Evolutionary conservation across 1,140 invertebrate genomes (phyloP).

Genomic region (Antheraea mylitta): DNA sequence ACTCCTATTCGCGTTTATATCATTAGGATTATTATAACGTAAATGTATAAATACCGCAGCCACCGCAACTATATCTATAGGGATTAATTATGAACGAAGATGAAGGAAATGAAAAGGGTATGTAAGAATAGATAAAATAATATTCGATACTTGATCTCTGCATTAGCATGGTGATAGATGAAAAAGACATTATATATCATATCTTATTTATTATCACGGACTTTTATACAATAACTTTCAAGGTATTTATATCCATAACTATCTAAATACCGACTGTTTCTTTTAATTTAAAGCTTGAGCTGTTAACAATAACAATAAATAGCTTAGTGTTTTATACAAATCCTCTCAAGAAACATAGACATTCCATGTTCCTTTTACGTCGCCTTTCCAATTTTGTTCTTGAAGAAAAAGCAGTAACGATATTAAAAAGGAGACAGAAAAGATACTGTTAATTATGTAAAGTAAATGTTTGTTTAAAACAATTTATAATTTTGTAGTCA

Average conservation of each 20-base stretch:
- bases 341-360: background rate
- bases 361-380: background rate
- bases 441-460: background rate
- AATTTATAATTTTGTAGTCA: background rate
- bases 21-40: too few species aligned
- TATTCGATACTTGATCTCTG: background rate
- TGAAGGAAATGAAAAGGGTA: too few species aligned
- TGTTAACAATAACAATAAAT: slow-evolving; percentile 11
- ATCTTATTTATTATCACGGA: slow-evolving; percentile 3
- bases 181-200: background rate
- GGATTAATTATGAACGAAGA: too few species aligned
- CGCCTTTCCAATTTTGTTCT: background rate
- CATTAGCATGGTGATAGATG: background rate
- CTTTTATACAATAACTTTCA: slow-evolving; percentile 1
- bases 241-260: slow-evolving; percentile 3
- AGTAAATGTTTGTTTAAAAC: background rate
- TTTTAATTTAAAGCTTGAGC: slow-evolving; percentile 9
- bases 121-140: background rate
- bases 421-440: slow-evolving; percentile 1
- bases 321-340: slow-evolving; percentile 1
- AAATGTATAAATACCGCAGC: too few species aligned
- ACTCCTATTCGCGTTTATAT: too few species aligned
- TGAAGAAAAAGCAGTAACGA: background rate
- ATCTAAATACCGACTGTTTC: slow-evolving; percentile 7
- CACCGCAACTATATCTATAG: too few species aligned